Conservation (phyloP, 2,113 vertebrate species). For the Amia ocellicauda region DNA sequence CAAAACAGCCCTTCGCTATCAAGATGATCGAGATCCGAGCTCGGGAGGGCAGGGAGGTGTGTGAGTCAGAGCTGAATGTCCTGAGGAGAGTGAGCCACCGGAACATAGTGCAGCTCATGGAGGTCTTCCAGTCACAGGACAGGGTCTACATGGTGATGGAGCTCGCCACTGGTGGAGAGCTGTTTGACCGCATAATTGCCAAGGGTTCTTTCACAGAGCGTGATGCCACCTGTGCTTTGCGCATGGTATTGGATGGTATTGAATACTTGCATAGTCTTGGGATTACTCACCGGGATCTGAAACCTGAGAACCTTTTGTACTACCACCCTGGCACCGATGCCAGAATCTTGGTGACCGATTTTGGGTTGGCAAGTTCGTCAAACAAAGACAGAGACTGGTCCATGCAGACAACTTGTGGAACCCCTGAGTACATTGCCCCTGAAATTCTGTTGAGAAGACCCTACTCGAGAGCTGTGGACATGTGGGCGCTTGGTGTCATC, state of each 20-base stretch:
- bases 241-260: slow-evolving; percentile 95
- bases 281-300: slow-evolving; percentile 93
- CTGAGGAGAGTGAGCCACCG: slow-evolving; percentile 88
- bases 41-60: slow-evolving; percentile 90
- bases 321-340: slow-evolving; percentile 94
- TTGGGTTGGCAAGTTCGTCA: slow-evolving; percentile 89
- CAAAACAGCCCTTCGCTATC: slow-evolving; percentile 94
- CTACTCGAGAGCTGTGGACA: slow-evolving; percentile 94
- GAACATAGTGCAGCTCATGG: slow-evolving; percentile 95
- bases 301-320: slow-evolving; percentile 96
- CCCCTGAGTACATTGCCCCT: slow-evolving; percentile 94
- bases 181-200: slow-evolving; percentile 94
- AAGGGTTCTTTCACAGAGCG: slow-evolving; percentile 96
- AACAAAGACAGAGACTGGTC: slow-evolving; percentile 94
- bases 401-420: slow-evolving; percentile 98
- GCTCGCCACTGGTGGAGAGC: slow-evolving; percentile 89
- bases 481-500: slow-evolving; percentile 96
- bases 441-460: slow-evolving; percentile 95
- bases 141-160: slow-evolving; percentile 99
- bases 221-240: slow-evolving; percentile 87
- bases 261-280: slow-evolving; percentile 90
- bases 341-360: slow-evolving; percentile 98
- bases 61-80: slow-evolving; percentile 91
- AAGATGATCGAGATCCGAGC: slow-evolving; percentile 98
- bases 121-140: slow-evolving; percentile 94